phyloP scores from a whole-genome alignment of 1,140 invertebrate genomes.

The Asbolus verrucosus region DNA sequence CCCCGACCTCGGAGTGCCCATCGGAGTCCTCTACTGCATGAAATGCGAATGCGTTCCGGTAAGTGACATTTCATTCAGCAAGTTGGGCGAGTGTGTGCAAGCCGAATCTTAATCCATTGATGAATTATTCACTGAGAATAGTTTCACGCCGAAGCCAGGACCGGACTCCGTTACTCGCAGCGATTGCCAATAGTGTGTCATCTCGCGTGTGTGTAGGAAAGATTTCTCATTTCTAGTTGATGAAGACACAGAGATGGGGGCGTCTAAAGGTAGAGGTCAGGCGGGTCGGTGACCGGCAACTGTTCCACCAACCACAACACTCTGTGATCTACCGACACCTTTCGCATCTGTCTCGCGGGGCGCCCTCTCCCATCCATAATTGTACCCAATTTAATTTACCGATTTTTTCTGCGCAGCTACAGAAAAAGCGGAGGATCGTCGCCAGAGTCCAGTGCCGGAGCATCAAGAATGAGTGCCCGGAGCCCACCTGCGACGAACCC shows the following conservation, averaged over 20 bases:
- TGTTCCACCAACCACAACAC: conserved; percentile 47
- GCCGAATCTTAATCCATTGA: conserved; percentile 5
- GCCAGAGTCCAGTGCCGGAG: conserved; percentile 88
- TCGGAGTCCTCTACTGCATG: conserved; percentile 93
- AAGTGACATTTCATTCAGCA: conserved; percentile 67
- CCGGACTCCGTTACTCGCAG: neutral
- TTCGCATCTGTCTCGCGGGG: conserved; percentile 50
- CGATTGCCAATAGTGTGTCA: conserved; percentile 39
- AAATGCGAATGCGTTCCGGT: conserved; percentile 92
- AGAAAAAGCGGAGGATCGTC: conserved; percentile 87
- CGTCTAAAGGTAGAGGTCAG: conserved; percentile 56
- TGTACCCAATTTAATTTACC: conserved; percentile 35
- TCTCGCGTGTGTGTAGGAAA: too few relatives aligned
- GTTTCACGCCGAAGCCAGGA: neutral
- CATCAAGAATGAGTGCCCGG: conserved; percentile 91
- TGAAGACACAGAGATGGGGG: conserved; percentile 50
- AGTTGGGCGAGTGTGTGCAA: neutral
- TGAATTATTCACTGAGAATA: conserved; percentile 24
- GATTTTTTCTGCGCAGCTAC: conserved; percentile 74
- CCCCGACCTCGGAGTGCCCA: conserved; percentile 89
- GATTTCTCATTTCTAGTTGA: conserved; percentile 27
- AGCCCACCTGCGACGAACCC: conserved; percentile 85
- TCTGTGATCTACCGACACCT: conserved; percentile 54
- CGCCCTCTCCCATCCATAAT: conserved; percentile 24
- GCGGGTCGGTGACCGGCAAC: conserved; percentile 55